Evolutionary conservation across 2,113 vertebrate genomes (phyloP), one percentile per base, ranked within the genome.

Genomic region (Lepus americanus): DNA sequence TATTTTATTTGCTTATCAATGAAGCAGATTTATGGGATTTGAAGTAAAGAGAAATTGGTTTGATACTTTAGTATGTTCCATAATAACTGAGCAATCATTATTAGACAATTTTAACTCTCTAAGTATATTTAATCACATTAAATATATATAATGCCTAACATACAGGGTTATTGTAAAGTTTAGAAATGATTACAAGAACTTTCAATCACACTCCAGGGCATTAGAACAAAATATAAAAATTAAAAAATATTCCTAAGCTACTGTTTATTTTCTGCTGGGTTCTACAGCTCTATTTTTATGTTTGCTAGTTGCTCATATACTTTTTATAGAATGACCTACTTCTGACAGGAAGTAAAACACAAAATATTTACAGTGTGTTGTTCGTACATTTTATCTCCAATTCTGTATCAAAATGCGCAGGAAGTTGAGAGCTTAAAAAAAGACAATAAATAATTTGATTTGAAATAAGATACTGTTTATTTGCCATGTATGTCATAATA

Each of bases 331-430:
- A 5, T 80, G 70, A n/a, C 29, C 4, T 31, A 3, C 6, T 61
- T 77, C 44, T 67, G 36, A 82, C 49, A 95, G 67, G 69, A 89
- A 91, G 20, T 9, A 61, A 88, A 87, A 64, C 59, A 49, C 12
- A 81, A 91, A 88, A 77, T 67, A 51, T 33, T 91, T 66, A 73
- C 64, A 25, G 33, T 90, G 61, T 49, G 88, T 31, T 85, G 5
- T 86, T 85, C 70, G 80, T 55, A 33, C n/a, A 27, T 78, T 29
- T 77, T 19, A 61, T 89, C 27, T 89, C 59, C 59, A 82, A 74
- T 64, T 63, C 11, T 59, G 4, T 19, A 86, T n/a, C 5, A 69
- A 66, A 83, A 49, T 81, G 78, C 69, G 22, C 19, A 84, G 51
- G 59, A 82, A 80, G 55, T 84, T 94, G 59, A 79, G 61, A 61